Evolutionary conservation across 2,888 invertebrate genomes (phyloP), one percentile per base, ranked within the genome.

Genomic region (Synanthedon vespiformis): DNA sequence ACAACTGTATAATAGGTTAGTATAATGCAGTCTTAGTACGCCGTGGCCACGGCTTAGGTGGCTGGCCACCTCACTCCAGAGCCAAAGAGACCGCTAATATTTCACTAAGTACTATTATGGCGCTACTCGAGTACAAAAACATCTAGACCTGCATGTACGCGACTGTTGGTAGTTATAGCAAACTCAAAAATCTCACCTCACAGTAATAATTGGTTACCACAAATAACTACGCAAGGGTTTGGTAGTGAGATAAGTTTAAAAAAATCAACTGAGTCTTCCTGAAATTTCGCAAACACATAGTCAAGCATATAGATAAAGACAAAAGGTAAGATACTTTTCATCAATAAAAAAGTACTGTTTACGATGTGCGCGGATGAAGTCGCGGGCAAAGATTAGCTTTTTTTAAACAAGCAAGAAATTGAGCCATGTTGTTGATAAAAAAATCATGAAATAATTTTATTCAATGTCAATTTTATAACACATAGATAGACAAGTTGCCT

Each of bases 1-100:
- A 78, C 70, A 77, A 75, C 67, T 77, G 50, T 50, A 50, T 50
- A 34, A 34, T n/a, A 34, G 34, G 34, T 34, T 34, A 34, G 34
- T 50, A 55, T 73, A 80, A 77, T 71, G 83, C 86, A 86, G 85
- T 85, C 86, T 85, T 86, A 75, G 67, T 73, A 74, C 74, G 72
- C 79, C 76, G 74, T 70, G 70, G 63, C 65, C 71, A 68, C 67
- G 65, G 68, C 71, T 16, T 72, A 70, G 56, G 34, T 34, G 34
- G 34, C 34, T 18, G 70, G 56, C 55, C 54, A 70, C 75, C 72
- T 75, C 72, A 68, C 63, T 61, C 62, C 64, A 66, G 61, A 62
- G 63, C 62, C 62, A 51, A 53, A 65, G 72, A 74, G 77, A 77
- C 74, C 71, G 73, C 73, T 70, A 34, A 34, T 34, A 34, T 34